phyloP scores from a whole-genome alignment of 2,113 vertebrate genomes.

The Anolis carolinensis region DNA sequence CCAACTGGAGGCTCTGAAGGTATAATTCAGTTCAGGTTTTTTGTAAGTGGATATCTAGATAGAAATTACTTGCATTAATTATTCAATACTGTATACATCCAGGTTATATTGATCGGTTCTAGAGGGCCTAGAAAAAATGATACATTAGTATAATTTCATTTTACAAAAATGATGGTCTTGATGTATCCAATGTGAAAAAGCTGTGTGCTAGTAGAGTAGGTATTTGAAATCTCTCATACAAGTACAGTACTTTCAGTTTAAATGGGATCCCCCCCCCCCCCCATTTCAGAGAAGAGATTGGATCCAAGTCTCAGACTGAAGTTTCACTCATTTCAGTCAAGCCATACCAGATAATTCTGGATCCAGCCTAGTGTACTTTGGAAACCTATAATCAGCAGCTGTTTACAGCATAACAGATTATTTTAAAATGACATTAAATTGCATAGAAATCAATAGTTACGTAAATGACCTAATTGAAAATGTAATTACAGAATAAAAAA shows the following conservation, averaged over 20 bases:
- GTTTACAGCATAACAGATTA: not conserved
- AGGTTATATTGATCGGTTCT: no score
- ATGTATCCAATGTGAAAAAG: not conserved
- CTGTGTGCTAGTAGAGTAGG: not conserved
- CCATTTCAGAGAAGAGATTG: not conserved
- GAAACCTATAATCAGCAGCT: constrained; percentile 1
- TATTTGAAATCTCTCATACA: constrained; percentile 4
- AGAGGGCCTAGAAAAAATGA: no score
- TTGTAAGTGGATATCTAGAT: no score
- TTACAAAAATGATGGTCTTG: not conserved
- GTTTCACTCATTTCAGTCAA: not conserved
- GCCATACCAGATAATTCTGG: not conserved
- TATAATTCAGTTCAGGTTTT: no score
- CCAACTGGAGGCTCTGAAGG: no score
- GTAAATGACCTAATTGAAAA: not conserved
- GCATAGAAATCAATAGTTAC: constrained; percentile 1
- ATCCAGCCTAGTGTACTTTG: not conserved
- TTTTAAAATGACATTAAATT: constrained; percentile 1
- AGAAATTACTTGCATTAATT: no score
- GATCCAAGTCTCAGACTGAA: not conserved
- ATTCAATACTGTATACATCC: no score
- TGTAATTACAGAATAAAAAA: not conserved
- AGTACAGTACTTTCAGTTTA: not conserved
- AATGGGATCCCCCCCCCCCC: not conserved
- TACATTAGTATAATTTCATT: no score